Conservation (phyloP, 2,113 vertebrate genomes). For the Salminus brasiliensis region DNA sequence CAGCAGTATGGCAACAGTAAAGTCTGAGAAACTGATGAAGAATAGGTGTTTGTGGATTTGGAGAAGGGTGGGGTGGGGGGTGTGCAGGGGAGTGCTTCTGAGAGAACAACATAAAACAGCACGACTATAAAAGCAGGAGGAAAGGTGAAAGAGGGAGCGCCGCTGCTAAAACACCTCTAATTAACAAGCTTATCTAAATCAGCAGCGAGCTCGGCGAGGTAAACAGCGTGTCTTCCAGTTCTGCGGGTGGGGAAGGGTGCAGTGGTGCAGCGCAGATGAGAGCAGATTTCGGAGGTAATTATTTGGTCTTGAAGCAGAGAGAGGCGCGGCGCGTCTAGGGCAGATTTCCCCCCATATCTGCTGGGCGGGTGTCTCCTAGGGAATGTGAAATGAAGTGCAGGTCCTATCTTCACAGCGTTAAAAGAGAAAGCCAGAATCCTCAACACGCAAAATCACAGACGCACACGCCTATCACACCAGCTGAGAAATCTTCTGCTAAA, state of each 20-base stretch:
- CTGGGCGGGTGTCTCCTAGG: conserved; percentile 23
- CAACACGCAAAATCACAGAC: conserved; percentile 31
- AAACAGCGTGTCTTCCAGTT: conserved; percentile 38
- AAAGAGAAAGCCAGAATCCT: conserved; percentile 24
- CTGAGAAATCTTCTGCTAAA: not conserved
- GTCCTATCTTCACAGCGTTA: conserved; percentile 24
- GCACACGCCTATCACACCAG: not conserved
- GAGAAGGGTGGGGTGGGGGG: not conserved
- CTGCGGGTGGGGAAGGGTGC: conserved; percentile 5
- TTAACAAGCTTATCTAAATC: conserved; percentile 42
- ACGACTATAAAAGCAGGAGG: conserved; percentile 12
- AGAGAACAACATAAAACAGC: not conserved
- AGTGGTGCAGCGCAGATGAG: conserved; percentile 2
- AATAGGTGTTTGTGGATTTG: not conserved
- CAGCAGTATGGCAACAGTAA: not conserved
- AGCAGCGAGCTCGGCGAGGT: conserved; percentile 30
- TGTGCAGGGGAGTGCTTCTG: not conserved
- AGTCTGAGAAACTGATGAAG: not conserved
- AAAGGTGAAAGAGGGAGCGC: conserved; percentile 9
- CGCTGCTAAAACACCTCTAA: conserved; percentile 23
- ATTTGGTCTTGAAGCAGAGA: conserved; percentile 30
- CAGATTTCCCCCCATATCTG: conserved; percentile 29
- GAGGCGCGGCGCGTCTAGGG: conserved; percentile 20
- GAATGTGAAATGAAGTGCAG: conserved; percentile 31
- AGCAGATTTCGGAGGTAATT: conserved; percentile 38